phyloP scores from a whole-genome alignment of 2,113 vertebrate genomes.

The Salvelinus alpinus region DNA sequence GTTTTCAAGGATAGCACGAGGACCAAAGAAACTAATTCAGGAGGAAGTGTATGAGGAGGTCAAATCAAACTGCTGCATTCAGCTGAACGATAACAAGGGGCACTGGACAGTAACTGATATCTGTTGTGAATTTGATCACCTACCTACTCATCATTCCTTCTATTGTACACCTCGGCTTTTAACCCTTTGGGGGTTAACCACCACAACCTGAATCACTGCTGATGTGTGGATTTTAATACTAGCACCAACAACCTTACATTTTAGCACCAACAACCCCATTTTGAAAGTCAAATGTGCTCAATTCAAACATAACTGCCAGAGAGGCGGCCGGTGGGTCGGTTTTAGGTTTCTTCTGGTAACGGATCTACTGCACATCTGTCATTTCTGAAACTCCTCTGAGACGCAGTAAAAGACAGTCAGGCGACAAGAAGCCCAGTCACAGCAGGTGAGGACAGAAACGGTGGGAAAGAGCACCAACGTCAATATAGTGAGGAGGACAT shows the following conservation, averaged over 20 bases:
- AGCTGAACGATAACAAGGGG: slow-evolving; percentile 15
- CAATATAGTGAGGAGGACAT: not conserved
- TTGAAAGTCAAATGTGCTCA: not conserved
- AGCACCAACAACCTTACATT: not conserved
- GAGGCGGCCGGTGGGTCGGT: slow-evolving; percentile 3
- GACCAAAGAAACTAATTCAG: not conserved
- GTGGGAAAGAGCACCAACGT: not conserved
- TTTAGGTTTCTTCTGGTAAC: slow-evolving; percentile 37
- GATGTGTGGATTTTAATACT: no score
- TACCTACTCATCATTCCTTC: slow-evolving; percentile 34
- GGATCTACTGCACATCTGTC: slow-evolving; percentile 14
- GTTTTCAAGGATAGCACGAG: not conserved
- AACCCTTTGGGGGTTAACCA: slow-evolving; percentile 9
- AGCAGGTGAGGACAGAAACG: not conserved
- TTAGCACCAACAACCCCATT: not conserved
- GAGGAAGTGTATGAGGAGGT: not conserved
- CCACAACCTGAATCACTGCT: slow-evolving; percentile 25
- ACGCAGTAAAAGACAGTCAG: not conserved
- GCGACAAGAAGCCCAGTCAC: not conserved
- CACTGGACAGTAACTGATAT: not conserved
- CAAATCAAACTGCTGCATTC: slow-evolving; percentile 28
- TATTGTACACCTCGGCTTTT: not conserved
- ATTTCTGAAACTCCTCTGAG: slow-evolving; percentile 19
- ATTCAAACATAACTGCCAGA: slow-evolving; percentile 21
- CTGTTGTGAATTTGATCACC: slow-evolving; percentile 17